A percentile compares a stretch with the other conserved stretches of the same genome.
These are phyloP conservation scores for Papilio protenor DNA, from an alignment of 2,888 invertebrate genomes.

Conservation along the genomic window DNA sequence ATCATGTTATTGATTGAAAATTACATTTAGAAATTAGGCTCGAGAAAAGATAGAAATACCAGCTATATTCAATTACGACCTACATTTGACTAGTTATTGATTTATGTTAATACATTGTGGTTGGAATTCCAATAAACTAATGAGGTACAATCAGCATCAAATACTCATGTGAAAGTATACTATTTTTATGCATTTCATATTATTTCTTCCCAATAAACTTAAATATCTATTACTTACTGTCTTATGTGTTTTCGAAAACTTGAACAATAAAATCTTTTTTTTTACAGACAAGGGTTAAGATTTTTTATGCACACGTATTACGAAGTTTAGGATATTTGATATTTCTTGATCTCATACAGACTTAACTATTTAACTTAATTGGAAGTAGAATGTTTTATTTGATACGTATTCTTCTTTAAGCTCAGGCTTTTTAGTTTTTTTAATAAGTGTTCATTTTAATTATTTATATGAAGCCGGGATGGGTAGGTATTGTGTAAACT, in stretches of 20 bases:
- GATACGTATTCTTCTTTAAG: too few species aligned
- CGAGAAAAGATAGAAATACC: neutral
- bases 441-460: neutral
- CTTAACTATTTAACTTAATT: too few species aligned
- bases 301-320: too few species aligned
- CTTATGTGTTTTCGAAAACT: too few species aligned
- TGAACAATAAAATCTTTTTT: too few species aligned
- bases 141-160: constrained; percentile 13
- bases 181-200: neutral
- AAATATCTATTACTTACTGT: neutral
- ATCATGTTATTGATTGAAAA: neutral
- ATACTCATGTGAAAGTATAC: neutral
- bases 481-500: neutral
- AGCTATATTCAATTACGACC: neutral
- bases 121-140: constrained; percentile 18
- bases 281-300: too few species aligned
- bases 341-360: too few species aligned
- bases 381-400: too few species aligned
- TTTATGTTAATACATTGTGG: constrained; percentile 19
- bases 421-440: neutral
- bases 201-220: neutral
- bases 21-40: neutral
- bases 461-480: neutral
- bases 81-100: constrained; percentile 13
- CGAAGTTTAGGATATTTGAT: too few species aligned